Base-by-base conservation (phyloP, 2,888 invertebrate species). In the Eledona agricola region DNA sequence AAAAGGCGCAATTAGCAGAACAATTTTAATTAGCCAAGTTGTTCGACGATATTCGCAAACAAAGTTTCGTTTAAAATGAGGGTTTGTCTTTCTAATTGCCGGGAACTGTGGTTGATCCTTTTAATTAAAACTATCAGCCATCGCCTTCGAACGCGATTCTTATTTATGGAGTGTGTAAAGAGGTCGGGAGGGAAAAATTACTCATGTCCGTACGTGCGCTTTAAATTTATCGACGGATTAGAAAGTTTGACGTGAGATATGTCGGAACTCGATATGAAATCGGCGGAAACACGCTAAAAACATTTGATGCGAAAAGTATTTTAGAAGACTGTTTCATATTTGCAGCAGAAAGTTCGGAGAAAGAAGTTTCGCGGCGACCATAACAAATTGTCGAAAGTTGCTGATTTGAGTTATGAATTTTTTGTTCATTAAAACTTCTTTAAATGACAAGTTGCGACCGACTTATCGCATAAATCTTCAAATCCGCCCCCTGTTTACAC, bases 11-110 rank as follows among this genome's bases (percentile, higher is more conserved):
- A 63, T 60, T 63, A 60, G 59, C 51, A 51, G 57, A 60, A 59
- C 63, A 63, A 59, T 63, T 63, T 63, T 60, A 63, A 63, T 63
- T 63, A 63, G 59, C 51, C 55, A 50, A 57, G 55, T 56, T 53
- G 58, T 60, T 57, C 60, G 51, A 45, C 51, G 52, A 58, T 62
- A 59, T 60, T 50, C 52, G 59, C 60, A 54, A 59, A 63, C 59
- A 58, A 57, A 59, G 58, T 59, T 62, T 53, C 49, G 50, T 51
- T 58, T 63, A 37, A 50, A 60, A 45, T 59, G 58, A 47, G 49
- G 50, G 58, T 60, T 63, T 60, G 58, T 60, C 59, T 60, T 60
- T 54, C 55, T 55, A 62, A 59, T 58, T 57, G 55, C 45, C 43
- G 16, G 47, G 47, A 58, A 51, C 40, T 55, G 55, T 46, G 57